These are phyloP conservation scores for Halcyon chelicuti DNA, from an alignment of 2,797 vertebrate genomes.

Conservation along the genomic window DNA sequence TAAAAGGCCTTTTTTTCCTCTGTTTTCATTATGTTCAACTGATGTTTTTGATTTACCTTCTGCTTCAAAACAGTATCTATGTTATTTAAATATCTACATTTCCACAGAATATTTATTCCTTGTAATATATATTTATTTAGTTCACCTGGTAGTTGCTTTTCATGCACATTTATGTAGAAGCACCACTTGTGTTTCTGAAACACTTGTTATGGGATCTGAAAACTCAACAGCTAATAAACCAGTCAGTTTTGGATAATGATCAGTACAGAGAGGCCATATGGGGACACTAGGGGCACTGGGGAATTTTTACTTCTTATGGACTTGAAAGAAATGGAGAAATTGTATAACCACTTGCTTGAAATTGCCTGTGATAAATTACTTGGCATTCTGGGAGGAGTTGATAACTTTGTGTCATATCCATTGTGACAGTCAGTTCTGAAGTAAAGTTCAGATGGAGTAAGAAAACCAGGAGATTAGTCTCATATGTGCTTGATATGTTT, in stretches of 20 bases:
- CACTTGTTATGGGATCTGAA: slow-evolving; percentile 22
- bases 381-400: slow-evolving; percentile 21
- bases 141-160: slow-evolving; percentile 21
- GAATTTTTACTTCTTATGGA: slow-evolving; percentile 67
- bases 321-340: slow-evolving; percentile 61
- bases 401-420: slow-evolving; percentile 46
- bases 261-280: slow-evolving; percentile 54
- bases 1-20: not conserved
- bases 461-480: not conserved
- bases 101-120: not conserved
- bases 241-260: slow-evolving; percentile 51
- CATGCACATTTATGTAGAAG: not conserved
- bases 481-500: not conserved
- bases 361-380: slow-evolving; percentile 56
- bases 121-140: not conserved
- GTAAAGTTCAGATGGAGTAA: not conserved
- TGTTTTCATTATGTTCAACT: not conserved
- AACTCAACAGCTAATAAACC: slow-evolving; percentile 63
- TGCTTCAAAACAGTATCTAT: not conserved
- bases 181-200: not conserved
- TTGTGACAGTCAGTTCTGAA: slow-evolving; percentile 46
- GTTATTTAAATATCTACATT: not conserved
- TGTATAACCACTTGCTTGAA: slow-evolving; percentile 29
- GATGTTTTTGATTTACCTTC: not conserved
- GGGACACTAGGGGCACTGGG: slow-evolving; percentile 49